phyloP scores from a whole-genome alignment of 1,140 invertebrate genomes.

The Mizuhopecten yessoensis region DNA sequence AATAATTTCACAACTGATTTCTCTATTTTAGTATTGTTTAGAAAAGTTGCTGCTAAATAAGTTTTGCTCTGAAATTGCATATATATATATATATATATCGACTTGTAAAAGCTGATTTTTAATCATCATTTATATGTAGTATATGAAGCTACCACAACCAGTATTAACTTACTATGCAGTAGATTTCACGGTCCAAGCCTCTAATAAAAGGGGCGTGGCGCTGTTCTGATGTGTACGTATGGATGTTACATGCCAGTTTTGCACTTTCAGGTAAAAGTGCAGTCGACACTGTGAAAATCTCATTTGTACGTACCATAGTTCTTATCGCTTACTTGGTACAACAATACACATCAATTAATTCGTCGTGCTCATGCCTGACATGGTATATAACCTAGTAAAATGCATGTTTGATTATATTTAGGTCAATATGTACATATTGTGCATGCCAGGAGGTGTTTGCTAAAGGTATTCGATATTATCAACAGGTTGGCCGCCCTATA shows the following conservation, averaged over 20 bases:
- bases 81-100: no score
- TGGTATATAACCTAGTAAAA: not conserved
- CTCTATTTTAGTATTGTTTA: no score
- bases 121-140: no score
- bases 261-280: conserved; percentile 24
- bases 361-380: not conserved
- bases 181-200: not conserved
- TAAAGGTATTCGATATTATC: not conserved
- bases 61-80: no score
- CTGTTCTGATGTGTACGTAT: not conserved
- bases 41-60: no score
- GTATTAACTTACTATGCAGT: not conserved
- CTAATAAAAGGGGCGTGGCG: not conserved
- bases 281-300: not conserved
- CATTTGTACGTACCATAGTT: not conserved
- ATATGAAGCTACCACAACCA: not conserved
- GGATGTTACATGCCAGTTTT: conserved; percentile 27
- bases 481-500: not conserved
- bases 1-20: no score
- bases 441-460: not conserved
- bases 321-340: not conserved
- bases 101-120: no score
- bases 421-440: not conserved
- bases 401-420: not conserved
- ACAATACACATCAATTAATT: not conserved